Conservation (phyloP, 2,797 vertebrate species). For the Rhabdomys pumilio region DNA sequence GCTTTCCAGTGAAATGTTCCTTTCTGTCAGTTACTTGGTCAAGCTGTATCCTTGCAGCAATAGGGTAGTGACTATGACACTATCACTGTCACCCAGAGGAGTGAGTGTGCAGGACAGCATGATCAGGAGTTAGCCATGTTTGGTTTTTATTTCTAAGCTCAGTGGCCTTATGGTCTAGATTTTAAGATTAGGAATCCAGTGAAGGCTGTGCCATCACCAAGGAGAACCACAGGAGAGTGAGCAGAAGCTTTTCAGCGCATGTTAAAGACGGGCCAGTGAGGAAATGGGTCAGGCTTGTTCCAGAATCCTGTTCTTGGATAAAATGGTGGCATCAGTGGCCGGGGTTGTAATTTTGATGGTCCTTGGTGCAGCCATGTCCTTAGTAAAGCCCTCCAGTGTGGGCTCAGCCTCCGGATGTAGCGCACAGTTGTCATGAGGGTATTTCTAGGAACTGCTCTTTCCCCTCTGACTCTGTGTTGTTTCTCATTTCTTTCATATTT, state of each 20-base stretch:
- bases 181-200: neutral
- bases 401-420: neutral
- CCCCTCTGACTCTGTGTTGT: neutral
- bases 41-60: neutral
- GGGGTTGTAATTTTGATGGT: neutral
- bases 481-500: neutral
- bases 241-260: neutral
- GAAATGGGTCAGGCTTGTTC: neutral
- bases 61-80: neutral
- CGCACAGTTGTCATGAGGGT: neutral
- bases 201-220: neutral
- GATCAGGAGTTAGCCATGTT: neutral
- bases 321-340: neutral
- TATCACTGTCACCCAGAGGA: neutral
- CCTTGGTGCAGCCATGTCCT: neutral
- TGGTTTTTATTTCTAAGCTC: neutral
- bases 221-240: neutral
- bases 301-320: neutral
- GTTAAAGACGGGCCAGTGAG: neutral
- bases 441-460: neutral
- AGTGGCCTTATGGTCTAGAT: neutral
- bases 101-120: neutral
- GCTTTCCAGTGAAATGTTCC: neutral
- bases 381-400: neutral
- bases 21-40: neutral